Conservation (phyloP, 1,140 invertebrate genomes). For the Listronotus bonariensis region DNA sequence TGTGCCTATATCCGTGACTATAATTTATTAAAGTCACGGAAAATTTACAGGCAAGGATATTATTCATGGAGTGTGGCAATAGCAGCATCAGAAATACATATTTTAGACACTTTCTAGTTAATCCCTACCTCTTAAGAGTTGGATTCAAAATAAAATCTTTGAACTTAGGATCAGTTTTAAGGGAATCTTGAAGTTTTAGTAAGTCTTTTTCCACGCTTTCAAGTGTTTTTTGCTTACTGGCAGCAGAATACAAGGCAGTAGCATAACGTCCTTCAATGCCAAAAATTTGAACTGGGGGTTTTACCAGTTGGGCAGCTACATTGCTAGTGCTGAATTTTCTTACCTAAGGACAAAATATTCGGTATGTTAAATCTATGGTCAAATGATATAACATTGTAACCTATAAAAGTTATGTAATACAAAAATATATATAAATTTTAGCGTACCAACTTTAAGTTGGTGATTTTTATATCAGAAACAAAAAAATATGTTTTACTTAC, state of each 20-base stretch:
- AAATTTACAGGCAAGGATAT: too few species aligned
- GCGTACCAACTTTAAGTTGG: too few species aligned
- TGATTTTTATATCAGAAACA: too few species aligned
- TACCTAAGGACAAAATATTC: constrained; percentile 54
- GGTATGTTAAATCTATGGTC: not conserved
- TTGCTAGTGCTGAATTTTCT: constrained; percentile 64
- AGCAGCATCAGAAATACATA: too few species aligned
- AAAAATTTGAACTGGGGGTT: constrained; percentile 89
- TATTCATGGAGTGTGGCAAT: too few species aligned
- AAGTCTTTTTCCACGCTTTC: constrained; percentile 93
- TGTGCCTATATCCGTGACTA: too few species aligned
- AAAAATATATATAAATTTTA: too few species aligned
- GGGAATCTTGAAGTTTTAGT: constrained; percentile 67
- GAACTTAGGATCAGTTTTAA: constrained; percentile 79
- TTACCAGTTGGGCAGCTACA: constrained; percentile 63
- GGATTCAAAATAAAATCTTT: constrained; percentile 86
- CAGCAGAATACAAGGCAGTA: constrained; percentile 92
- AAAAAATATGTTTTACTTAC: constrained; percentile 38
- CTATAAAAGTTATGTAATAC: constrained; percentile 31
- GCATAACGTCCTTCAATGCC: constrained; percentile 97
- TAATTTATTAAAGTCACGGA: too few species aligned
- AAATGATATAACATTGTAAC: too few species aligned
- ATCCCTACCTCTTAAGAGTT: constrained; percentile 71
- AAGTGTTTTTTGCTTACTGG: constrained; percentile 85
- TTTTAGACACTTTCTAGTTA: too few species aligned